Evolutionary conservation across 1,140 invertebrate species (phyloP).

Genomic region (Papilio polyxenes): DNA sequence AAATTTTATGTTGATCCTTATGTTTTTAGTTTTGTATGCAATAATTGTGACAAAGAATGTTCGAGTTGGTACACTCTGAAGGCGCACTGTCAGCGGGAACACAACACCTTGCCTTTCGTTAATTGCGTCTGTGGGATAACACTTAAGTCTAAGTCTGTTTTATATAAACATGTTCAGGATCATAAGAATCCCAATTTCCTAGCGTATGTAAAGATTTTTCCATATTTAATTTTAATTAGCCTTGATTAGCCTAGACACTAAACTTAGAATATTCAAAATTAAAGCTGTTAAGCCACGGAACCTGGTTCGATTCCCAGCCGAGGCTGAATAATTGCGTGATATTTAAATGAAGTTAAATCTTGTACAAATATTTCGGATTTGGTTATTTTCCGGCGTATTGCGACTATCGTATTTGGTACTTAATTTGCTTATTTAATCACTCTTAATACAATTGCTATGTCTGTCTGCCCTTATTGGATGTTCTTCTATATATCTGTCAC

Average conservation of each 20-base stretch:
- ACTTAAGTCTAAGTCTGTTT: slow-evolving; percentile 75
- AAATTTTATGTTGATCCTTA: slow-evolving; percentile 38
- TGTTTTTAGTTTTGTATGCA: slow-evolving; percentile 70
- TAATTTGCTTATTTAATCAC: background rate
- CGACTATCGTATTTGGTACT: background rate
- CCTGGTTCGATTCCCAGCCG: slow-evolving; percentile 2
- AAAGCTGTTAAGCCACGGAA: background rate
- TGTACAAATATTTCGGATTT: background rate
- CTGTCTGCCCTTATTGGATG: background rate
- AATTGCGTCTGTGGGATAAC: slow-evolving; percentile 73
- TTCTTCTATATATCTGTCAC: background rate
- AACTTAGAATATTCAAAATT: background rate
- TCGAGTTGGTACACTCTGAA: slow-evolving; percentile 75
- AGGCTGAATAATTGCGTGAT: background rate
- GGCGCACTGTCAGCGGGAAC: slow-evolving; percentile 61
- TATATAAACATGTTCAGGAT: slow-evolving; percentile 77
- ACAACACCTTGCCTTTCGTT: slow-evolving; percentile 68
- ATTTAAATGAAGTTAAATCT: no score
- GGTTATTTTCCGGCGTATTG: background rate
- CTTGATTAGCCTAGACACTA: background rate
- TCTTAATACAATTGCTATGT: background rate
- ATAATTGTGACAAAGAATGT: slow-evolving; percentile 66
- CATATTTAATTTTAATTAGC: background rate
- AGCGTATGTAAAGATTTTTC: slow-evolving; percentile 58
- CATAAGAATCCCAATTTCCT: slow-evolving; percentile 75